Evolutionary conservation across 1,140 invertebrate species (phyloP), one percentile per base, ranked within the genome.

Genomic region (Diprion similis): DNA sequence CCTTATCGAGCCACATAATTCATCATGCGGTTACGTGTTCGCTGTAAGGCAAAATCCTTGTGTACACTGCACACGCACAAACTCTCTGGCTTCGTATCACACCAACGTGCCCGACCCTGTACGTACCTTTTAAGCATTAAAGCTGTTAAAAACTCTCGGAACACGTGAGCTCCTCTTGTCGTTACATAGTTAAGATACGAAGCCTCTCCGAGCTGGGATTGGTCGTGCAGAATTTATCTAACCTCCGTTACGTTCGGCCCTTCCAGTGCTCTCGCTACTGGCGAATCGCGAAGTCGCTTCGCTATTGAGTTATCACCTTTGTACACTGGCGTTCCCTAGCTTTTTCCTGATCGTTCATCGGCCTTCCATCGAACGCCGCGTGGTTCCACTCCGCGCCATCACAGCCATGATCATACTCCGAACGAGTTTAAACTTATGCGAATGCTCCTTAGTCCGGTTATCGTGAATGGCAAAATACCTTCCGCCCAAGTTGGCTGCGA

Each of bases 1-100:
- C 82, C 82, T 84, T 84, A 84, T 83, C 82, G 82, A 80, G 80
- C 75, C 77, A 79, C 82, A 84, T 84, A 84, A 84, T 84, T 83
- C 82, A 84, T 84, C 82, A 83, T 77, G 78, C 70, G 72, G 76
- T 81, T 83, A 83, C 81, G 79, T 81, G 79, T 72, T 71, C 71
- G 73, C 72, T 37, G 69, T 70, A 64, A 4, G n/a, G 51, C 51
- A 17, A 37, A 37, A 3, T 37, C 24, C 2, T 37, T 37, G 24
- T 37, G 24, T 37, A 37, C 24, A 37, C 24, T 6, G 24, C 24
- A 37, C 24, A 37, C 24, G 24, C 24, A 6, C 24, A 37, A 6
- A 37, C 24, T 37, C 24, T 37, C 24, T 37, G 24, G 24, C 24
- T 37, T 37, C 24, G 24, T 9, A 13, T 59, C 51, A 13, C 51